Conservation (phyloP, 1,140 invertebrate genomes). For the Metaphire vulgaris region DNA sequence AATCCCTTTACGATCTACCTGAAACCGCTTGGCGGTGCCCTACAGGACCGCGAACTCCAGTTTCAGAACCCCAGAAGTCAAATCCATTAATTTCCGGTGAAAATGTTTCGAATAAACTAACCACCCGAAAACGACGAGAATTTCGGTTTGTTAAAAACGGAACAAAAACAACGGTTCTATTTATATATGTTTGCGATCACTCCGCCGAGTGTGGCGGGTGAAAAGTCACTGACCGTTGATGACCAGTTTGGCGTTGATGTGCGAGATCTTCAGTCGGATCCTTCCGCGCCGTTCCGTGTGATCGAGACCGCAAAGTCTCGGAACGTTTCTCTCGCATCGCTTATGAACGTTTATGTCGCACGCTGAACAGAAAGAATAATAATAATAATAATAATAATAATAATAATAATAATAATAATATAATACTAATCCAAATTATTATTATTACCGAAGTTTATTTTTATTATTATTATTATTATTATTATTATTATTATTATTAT, state of each 20-base stretch:
- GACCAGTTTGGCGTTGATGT: conserved; percentile 65
- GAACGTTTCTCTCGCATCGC: conserved; percentile 93
- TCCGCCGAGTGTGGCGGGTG: not conserved
- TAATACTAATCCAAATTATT: too few relatives aligned
- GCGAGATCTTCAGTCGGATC: conserved; percentile 64
- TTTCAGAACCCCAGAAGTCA: too few relatives aligned
- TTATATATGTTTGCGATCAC: not conserved
- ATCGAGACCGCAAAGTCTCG: conserved; percentile 96
- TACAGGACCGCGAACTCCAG: too few relatives aligned
- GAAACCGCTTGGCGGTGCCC: too few relatives aligned
- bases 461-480: too few relatives aligned
- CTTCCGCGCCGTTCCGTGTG: conserved; percentile 95
- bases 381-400: not conserved
- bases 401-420: too few relatives aligned
- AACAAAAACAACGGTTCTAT: not conserved
- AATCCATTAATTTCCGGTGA: too few relatives aligned
- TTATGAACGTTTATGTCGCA: conserved; percentile 99
- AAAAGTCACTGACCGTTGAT: conserved; percentile 66
- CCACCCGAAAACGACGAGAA: not conserved
- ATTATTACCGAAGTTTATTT: too few relatives aligned
- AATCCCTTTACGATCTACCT: too few relatives aligned
- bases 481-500: too few relatives aligned
- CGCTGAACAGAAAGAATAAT: conserved; percentile 59
- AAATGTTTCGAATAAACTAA: not conserved
- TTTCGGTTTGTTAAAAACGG: not conserved